A percentile compares a stretch with the other conserved stretches of the same genome.
phyloP scores from a whole-genome alignment of 1,140 invertebrate genomes.

The Drosophila varians region DNA sequence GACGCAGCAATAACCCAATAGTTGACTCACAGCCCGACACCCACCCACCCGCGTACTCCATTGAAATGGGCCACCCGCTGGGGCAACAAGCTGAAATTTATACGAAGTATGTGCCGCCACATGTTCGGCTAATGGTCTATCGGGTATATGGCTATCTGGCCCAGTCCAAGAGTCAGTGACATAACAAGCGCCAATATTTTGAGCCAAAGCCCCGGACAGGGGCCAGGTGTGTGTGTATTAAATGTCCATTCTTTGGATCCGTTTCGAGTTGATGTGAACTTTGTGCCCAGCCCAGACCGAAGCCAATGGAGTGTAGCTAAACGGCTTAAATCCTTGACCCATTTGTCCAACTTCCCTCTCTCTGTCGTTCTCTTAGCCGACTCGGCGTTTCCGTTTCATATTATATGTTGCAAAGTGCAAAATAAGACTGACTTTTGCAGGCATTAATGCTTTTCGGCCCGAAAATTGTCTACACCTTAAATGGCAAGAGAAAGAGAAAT shows the following conservation, averaged over 20 bases:
- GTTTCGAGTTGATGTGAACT: slow-evolving; percentile 38
- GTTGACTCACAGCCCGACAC: slow-evolving; percentile 14
- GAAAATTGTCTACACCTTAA: slow-evolving; percentile 37
- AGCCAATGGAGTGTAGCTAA: slow-evolving; percentile 71
- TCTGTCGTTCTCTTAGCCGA: slow-evolving; percentile 19
- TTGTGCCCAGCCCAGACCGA: slow-evolving; percentile 46
- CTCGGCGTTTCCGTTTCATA: slow-evolving; percentile 62
- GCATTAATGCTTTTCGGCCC: slow-evolving; percentile 51
- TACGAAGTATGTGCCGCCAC: slow-evolving; percentile 16
- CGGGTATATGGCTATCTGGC: too few species aligned
- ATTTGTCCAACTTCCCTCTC: slow-evolving; percentile 55
- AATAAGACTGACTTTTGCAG: slow-evolving; percentile 34
- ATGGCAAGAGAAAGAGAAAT: slow-evolving; percentile 23
- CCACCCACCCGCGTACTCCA: slow-evolving; percentile 32
- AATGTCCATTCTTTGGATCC: slow-evolving; percentile 20
- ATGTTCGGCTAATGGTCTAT: slow-evolving; percentile 44
- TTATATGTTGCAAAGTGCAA: slow-evolving; percentile 59
- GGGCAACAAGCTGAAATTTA: slow-evolving; percentile 26
- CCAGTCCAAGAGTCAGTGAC: slow-evolving; percentile 43
- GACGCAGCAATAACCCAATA: slow-evolving; percentile 31
- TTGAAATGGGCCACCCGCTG: slow-evolving; percentile 36
- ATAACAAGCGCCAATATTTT: slow-evolving; percentile 68
- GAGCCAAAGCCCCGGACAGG: slow-evolving; percentile 28
- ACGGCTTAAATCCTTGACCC: slow-evolving; percentile 73
- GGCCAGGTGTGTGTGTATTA: slow-evolving; percentile 26